Evolutionary conservation across 1,140 invertebrate genomes (phyloP), one percentile per base, ranked within the genome.

Genomic region (Drosophila tristis): DNA sequence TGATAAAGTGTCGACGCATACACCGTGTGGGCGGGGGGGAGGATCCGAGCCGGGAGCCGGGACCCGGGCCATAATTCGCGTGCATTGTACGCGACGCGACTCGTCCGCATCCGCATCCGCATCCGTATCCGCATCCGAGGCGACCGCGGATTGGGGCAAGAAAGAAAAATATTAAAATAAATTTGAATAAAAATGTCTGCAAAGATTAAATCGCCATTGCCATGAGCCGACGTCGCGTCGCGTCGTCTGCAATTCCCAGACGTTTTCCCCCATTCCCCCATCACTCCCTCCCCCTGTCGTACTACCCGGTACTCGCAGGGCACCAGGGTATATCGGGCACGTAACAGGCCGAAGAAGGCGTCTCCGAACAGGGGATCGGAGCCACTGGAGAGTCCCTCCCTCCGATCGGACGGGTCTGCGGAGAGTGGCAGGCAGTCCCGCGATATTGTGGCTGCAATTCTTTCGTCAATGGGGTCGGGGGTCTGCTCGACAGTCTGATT

Each of bases 161-260:
- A 56, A 47, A 50, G 35, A 48, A 63, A 76, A 77, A 79, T 77
- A 84, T 84, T 87, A 70, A 87, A 89, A 87, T 87, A 87, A 87
- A 87, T 89, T 87, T 87, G 79, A 89, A 87, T 87, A 84, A 84
- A 89, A 87, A 77, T 87, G 79, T 79, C 84, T 76, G 79, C 82
- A 89, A 87, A 87, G 84, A 87, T 87, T 87, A 87, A 87, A 87
- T 87, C 84, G 84, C 78, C 78, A 89, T 89, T 81, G 84, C 84
- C 77, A 77, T 61, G 81, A 73, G 80, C 73, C 74, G 57, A 50
- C 73, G 73, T 75, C 44, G 44, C 73, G 73, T 75, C 44, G 44
- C 59, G 49, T 54, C 82, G 82, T 82, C 82, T 82, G 82, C 82
- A 82, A 82, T 82, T 81, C 74, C 74, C 82, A 86, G 82, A 86